Evolutionary conservation across 2,888 invertebrate genomes (phyloP), one percentile per base, ranked within the genome.

Genomic region (Nineta flava): DNA sequence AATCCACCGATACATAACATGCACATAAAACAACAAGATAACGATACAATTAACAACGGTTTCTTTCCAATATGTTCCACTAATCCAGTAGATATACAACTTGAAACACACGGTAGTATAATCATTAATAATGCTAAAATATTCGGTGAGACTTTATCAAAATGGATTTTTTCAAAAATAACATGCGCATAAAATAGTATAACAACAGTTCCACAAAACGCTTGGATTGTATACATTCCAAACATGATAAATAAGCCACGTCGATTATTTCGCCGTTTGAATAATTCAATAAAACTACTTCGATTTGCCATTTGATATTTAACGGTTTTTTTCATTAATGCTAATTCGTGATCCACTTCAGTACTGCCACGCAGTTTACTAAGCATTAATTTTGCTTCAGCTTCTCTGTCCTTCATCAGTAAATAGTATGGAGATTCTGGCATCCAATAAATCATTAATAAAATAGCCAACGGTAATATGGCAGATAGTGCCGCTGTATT

Each of bases 211-310:
- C 44, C 44, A 44, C 44, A 44, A 44, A 26, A 44, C 2, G 44
- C 44, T 44, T 44, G 44, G 9, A 44, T 44, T 19, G 44, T 44
- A 13, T 44, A 44, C n/a, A 44, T 44, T 44, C 44, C 44, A 21
- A 44, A 21, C 44, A 44, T 44, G 21, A 44, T 44, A 21, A 44
- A n/a, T 5, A 44, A 26, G 6, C 44, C 44, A 21, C 19, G 15
- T 26, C 44, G 44, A 26, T 44, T 44, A 13, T 44, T 44, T 44
- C 21, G 19, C 19, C 44, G 16, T 10, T 9, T 44, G 9, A 44
- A 21, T 1, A 44, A 16, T 13, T 44, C 44, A 16, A 17, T 44
- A 21, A 44, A 44, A 1, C 26, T 26, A 13, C 44, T 26, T 2
- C 19, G 15, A 12, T 44, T 19, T 26, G 19, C 44, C n/a, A 26